Evolutionary conservation across 2,113 vertebrate genomes (phyloP).

Genomic region (Myrmecobius fasciatus): DNA sequence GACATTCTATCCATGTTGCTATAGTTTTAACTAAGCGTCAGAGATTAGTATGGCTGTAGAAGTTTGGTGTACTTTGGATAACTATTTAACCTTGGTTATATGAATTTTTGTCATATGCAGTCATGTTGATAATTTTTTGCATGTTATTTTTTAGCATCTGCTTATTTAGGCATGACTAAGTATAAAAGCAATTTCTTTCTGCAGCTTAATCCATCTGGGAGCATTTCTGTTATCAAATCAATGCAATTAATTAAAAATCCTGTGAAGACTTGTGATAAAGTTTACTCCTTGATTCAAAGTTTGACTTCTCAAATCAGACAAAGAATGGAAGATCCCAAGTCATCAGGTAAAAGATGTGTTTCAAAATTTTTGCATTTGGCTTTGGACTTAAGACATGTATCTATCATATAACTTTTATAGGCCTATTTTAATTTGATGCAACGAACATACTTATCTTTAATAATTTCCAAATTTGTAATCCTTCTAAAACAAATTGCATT

Average conservation of each 20-base stretch:
- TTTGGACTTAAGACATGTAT: constrained; percentile 33
- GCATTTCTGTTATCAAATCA: constrained; percentile 91
- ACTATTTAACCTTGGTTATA: neutral
- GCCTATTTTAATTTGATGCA: constrained; percentile 21
- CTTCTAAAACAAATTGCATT: neutral
- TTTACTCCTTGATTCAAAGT: constrained; percentile 92
- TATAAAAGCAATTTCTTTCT: constrained; percentile 72
- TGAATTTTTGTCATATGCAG: neutral
- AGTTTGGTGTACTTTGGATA: neutral
- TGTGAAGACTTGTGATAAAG: constrained; percentile 92
- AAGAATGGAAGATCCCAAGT: constrained; percentile 93
- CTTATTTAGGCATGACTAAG: neutral
- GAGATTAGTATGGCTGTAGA: neutral
- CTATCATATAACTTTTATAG: constrained; percentile 1
- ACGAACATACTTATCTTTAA: neutral
- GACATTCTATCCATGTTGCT: neutral
- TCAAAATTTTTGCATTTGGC: neutral
- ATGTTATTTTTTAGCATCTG: neutral
- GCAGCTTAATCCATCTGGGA: constrained; percentile 91
- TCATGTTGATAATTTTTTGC: neutral
- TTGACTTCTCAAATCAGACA: constrained; percentile 92
- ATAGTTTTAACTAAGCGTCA: constrained; percentile 35
- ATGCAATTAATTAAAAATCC: constrained; percentile 94
- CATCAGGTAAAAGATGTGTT: constrained; percentile 85
- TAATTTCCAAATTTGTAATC: neutral